Conservation (phyloP, 1,140 invertebrate species). For the Protaetia brevitarsis region DNA sequence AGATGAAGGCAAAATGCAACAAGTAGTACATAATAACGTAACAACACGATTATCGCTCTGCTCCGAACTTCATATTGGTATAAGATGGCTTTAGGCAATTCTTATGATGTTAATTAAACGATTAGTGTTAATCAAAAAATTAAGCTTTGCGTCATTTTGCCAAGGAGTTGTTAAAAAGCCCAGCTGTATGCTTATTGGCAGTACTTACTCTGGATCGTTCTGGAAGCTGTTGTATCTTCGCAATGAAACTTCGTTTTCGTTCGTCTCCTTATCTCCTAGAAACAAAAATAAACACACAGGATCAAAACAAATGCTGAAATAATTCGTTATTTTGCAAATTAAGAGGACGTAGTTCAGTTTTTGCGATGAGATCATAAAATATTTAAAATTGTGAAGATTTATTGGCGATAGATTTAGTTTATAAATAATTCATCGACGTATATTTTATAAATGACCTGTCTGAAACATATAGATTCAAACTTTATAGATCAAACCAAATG, state of each 20-base stretch:
- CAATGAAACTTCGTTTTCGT: slow-evolving; percentile 42
- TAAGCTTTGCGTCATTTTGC: slow-evolving; percentile 38
- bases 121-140: slow-evolving; percentile 22
- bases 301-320: neutral
- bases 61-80: neutral
- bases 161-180: slow-evolving; percentile 36
- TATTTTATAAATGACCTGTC: too few relatives aligned
- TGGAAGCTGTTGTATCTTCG: slow-evolving; percentile 40
- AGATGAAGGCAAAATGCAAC: slow-evolving; percentile 39
- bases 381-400: too few relatives aligned
- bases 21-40: neutral
- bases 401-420: too few relatives aligned
- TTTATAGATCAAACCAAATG: too few relatives aligned
- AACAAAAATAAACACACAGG: slow-evolving; percentile 2
- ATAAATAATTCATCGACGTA: too few relatives aligned
- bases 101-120: neutral
- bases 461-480: too few relatives aligned
- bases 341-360: neutral
- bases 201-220: slow-evolving; percentile 43
- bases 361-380: too few relatives aligned
- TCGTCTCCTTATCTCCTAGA: slow-evolving; percentile 28
- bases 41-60: slow-evolving; percentile 16
- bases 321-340: neutral
- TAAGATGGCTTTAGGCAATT: neutral
- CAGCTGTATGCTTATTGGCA: slow-evolving; percentile 4